phyloP scores from a whole-genome alignment of 2,113 vertebrate species.

The Dendrocopos noguchii region DNA sequence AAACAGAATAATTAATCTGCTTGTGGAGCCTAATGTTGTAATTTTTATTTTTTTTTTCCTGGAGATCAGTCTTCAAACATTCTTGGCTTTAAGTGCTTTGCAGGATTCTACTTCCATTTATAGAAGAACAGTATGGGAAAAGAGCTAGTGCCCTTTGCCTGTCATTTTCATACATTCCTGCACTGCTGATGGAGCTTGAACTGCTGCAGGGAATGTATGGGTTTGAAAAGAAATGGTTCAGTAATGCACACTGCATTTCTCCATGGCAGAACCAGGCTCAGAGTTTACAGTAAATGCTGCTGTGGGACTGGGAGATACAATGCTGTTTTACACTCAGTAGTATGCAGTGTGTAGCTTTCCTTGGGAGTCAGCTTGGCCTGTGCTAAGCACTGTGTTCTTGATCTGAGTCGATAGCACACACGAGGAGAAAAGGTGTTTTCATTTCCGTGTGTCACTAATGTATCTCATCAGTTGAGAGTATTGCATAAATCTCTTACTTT shows the following conservation, averaged over 20 bases:
- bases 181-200: conserved; percentile 74
- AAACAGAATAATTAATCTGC: conserved; percentile 27
- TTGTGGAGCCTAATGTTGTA: neutral
- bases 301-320: conserved; percentile 55
- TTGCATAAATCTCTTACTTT: neutral
- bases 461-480: neutral
- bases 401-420: neutral
- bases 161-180: conserved; percentile 81
- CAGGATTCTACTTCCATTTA: conserved; percentile 77
- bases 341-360: neutral
- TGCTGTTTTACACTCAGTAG: conserved; percentile 56
- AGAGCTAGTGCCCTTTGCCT: conserved; percentile 77
- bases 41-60: conserved; percentile 25
- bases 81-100: conserved; percentile 59
- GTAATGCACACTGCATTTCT: conserved; percentile 63
- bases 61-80: conserved; percentile 16
- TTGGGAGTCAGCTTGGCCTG: neutral
- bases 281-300: conserved; percentile 50
- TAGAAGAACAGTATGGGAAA: conserved; percentile 75
- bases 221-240: conserved; percentile 70
- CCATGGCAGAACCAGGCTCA: conserved; percentile 39
- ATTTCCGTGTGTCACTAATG: neutral
- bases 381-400: neutral
- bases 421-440: conserved; percentile 23
- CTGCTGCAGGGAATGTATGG: conserved; percentile 75